Conservation (phyloP, 2,113 vertebrate genomes). For the Laticauda laticaudata region DNA sequence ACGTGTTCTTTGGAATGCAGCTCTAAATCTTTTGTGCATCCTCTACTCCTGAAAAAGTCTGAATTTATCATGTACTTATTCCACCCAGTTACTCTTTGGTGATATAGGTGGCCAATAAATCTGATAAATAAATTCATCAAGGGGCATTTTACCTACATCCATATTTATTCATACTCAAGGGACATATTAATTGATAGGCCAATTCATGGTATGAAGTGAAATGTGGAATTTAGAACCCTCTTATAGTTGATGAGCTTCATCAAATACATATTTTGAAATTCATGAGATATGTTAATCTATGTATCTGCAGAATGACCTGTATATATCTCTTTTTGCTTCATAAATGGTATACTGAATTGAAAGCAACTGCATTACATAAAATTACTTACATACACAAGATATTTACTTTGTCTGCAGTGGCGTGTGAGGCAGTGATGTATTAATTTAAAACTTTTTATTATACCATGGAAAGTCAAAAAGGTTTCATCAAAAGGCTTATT, state of each 20-base stretch:
- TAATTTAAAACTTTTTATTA: neutral
- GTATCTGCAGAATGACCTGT: neutral
- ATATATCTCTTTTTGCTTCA: neutral
- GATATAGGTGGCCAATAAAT: neutral
- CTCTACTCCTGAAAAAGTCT: neutral
- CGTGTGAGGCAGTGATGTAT: neutral
- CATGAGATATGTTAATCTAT: neutral
- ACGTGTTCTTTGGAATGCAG: neutral
- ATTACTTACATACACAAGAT: neutral
- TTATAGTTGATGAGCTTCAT: neutral
- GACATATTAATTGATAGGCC: neutral
- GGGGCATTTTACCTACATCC: neutral
- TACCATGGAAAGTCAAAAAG: neutral
- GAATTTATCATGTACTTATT: neutral
- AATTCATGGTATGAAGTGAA: neutral
- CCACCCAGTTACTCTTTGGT: neutral
- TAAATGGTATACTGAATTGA: neutral
- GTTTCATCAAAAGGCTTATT: neutral
- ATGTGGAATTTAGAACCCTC: neutral
- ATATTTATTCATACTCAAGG: neutral
- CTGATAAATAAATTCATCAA: neutral
- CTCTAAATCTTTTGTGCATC: neutral
- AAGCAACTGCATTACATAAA: neutral
- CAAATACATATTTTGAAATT: neutral
- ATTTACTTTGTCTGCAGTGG: neutral